Evolutionary conservation across 30 jellyfish, hydroid and myxozoan genomes (phyloP).

Genomic region (Mastigias papua): DNA sequence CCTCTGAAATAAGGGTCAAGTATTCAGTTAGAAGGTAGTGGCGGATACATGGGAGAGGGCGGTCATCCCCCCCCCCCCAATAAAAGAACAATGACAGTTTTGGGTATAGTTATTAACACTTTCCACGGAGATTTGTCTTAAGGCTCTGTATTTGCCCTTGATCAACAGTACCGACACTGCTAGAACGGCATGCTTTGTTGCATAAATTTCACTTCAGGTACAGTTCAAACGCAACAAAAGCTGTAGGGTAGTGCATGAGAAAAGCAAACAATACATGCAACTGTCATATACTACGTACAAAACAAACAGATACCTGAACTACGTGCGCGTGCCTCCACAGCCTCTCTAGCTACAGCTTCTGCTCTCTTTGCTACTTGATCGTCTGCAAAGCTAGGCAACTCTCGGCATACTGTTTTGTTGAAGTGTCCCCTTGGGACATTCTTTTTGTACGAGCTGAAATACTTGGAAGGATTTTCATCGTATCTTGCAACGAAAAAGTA

Average conservation of each 20-base stretch:
- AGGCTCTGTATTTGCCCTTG: too few species aligned
- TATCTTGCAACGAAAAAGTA: conserved; percentile 88
- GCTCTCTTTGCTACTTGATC: conserved; percentile 20
- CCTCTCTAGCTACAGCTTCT: conserved; percentile 1
- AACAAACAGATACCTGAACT: conserved; percentile 53
- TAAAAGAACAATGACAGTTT: too few species aligned
- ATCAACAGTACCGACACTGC: too few species aligned
- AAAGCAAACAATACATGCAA: too few species aligned
- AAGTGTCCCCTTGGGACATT: conserved; percentile 69
- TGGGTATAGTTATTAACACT: too few species aligned
- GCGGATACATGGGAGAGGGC: background rate
- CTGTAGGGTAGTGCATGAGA: too few species aligned
- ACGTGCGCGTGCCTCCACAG: conserved; percentile 4
- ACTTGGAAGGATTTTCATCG: conserved; percentile 49
- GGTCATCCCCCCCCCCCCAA: too few species aligned
- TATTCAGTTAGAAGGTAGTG: background rate
- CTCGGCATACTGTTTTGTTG: conserved; percentile 71
- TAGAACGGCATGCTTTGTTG: too few species aligned
- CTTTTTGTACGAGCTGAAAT: conserved; percentile 48
- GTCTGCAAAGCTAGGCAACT: conserved; percentile 49
- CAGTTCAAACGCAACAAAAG: too few species aligned
- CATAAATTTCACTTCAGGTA: too few species aligned
- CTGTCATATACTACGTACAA: too few species aligned
- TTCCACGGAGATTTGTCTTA: too few species aligned
- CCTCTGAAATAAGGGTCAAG: conserved; percentile 1